These are phyloP conservation scores for Desmophyllum pertusum DNA, from an alignment of 92 coral and sea anemone species.

Conservation along the genomic window DNA sequence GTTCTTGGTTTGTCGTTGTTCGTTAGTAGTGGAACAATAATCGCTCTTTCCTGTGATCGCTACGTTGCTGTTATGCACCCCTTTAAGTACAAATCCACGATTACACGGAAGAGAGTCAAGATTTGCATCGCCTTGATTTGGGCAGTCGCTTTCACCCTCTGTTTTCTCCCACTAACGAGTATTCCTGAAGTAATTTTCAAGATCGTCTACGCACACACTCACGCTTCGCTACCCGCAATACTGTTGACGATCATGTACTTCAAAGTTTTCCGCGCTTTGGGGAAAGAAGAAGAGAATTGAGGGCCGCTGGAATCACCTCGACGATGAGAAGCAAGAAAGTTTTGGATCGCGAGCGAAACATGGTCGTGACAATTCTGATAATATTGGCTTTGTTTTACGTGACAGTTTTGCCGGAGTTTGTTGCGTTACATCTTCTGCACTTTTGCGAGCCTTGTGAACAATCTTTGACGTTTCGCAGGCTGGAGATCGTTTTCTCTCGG, in stretches of 20 bases:
- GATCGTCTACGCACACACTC: slow-evolving; percentile 49
- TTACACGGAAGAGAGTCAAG: slow-evolving; percentile 44
- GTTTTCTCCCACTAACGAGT: slow-evolving; percentile 40
- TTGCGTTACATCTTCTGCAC: slow-evolving; percentile 42
- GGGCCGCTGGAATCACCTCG: neutral
- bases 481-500: slow-evolving; percentile 39
- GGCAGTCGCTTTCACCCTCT: slow-evolving; percentile 33
- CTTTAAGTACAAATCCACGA: slow-evolving; percentile 25
- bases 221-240: slow-evolving; percentile 54
- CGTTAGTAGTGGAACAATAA: slow-evolving; percentile 54
- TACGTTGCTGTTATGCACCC: slow-evolving; percentile 55
- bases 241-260: slow-evolving; percentile 49
- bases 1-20: slow-evolving; percentile 48
- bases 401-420: slow-evolving; percentile 44
- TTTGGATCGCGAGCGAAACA: slow-evolving; percentile 34
- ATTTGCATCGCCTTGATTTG: slow-evolving; percentile 37
- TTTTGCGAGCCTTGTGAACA: slow-evolving; percentile 8
- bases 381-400: slow-evolving; percentile 48
- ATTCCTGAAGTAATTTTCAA: slow-evolving; percentile 37
- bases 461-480: slow-evolving; percentile 11
- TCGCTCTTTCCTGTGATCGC: slow-evolving; percentile 55
- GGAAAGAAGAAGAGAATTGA: slow-evolving; percentile 27
- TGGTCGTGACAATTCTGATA: slow-evolving; percentile 45
- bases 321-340: neutral
- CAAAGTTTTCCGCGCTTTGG: slow-evolving; percentile 42